Evolutionary conservation across 2,888 invertebrate species (phyloP), one percentile per base, ranked within the genome.

Genomic region (Achlya flavicornis): DNA sequence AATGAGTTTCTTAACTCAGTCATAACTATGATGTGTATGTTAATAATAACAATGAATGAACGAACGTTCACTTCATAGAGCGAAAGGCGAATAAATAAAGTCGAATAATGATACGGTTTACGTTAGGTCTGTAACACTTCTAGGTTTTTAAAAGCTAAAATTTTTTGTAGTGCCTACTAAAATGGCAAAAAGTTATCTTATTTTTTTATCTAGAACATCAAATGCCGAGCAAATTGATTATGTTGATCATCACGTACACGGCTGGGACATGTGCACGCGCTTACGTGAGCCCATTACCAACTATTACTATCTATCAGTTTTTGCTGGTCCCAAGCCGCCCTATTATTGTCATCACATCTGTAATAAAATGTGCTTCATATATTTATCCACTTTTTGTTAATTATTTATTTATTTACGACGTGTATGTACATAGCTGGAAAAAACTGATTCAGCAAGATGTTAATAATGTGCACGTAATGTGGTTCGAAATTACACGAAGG

Each of bases 321-420:
- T 71, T 71, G 66, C 67, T 48, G 41, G 35, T 53, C 61, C 58
- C 63, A 61, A 57, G 67, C 77, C 78, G 72, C 74, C 73, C 73
- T 77, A 69, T 73, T 64, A 78, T 78, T 77, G 77, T 76, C 72
- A 65, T 66, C 65, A 63, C 66, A 65, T 64, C 62, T 67, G 11
- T 60, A 62, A 63, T 62, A 57, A 66, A 64, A 63, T 64, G 58
- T 61, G 59, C 41, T 16, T 59, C 38, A 33, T 38, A 16, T 58
- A 26, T 26, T 26, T 26, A 26, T 26, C 26, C 26, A 26, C 6
- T 60, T 60, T 60, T 41, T 43, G n/a, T 53, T 46, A n/a, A 10
- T 19, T 10, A 38, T 38, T 38, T 38, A 14, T 48, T 48, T 48
- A 6, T 6, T 16, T 48, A 48, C n/a, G 16, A 48, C 1, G n/a